A percentile compares a stretch with the other conserved stretches of the same genome.
Evolutionary conservation across 2,888 invertebrate genomes (phyloP).

Genomic region (Drosophila monieri): DNA sequence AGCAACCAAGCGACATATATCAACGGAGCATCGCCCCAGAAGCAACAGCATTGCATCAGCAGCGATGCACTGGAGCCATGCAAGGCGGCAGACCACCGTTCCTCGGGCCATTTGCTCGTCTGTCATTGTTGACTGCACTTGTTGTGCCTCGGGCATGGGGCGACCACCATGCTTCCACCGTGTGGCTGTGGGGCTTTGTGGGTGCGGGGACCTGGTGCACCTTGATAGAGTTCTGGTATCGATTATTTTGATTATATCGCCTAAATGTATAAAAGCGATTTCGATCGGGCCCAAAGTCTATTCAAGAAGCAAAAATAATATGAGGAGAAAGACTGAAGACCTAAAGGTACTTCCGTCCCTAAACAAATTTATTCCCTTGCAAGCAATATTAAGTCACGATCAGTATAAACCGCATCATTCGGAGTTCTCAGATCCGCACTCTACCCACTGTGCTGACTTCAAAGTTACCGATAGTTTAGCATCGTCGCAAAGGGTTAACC

Average conservation of each 20-base stretch:
- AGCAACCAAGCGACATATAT: conserved; percentile 75
- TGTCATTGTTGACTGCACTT: conserved; percentile 79
- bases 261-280: not conserved
- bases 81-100: conserved; percentile 57
- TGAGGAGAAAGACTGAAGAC: too few relatives aligned
- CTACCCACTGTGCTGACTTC: conserved; percentile 57
- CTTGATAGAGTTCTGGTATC: not conserved
- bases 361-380: too few relatives aligned
- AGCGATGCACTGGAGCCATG: conserved; percentile 26
- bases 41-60: conserved; percentile 5
- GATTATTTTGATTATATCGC: not conserved
- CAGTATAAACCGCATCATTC: too few relatives aligned
- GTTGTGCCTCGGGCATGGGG: conserved; percentile 53
- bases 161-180: not conserved
- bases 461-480: conserved; percentile 64
- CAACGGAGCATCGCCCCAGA: conserved; percentile 58
- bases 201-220: conserved; percentile 2
- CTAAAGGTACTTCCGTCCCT: too few relatives aligned
- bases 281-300: too few relatives aligned
- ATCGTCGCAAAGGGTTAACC: conserved; percentile 76
- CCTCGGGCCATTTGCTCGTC: conserved; percentile 80
- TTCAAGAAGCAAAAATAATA: too few relatives aligned
- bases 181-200: conserved; percentile 29
- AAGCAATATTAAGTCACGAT: too few relatives aligned
- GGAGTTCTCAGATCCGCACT: too few relatives aligned